Evolutionary conservation across 1,140 invertebrate species (phyloP), one percentile per base, ranked within the genome.

Genomic region (Subanguina moxae): DNA sequence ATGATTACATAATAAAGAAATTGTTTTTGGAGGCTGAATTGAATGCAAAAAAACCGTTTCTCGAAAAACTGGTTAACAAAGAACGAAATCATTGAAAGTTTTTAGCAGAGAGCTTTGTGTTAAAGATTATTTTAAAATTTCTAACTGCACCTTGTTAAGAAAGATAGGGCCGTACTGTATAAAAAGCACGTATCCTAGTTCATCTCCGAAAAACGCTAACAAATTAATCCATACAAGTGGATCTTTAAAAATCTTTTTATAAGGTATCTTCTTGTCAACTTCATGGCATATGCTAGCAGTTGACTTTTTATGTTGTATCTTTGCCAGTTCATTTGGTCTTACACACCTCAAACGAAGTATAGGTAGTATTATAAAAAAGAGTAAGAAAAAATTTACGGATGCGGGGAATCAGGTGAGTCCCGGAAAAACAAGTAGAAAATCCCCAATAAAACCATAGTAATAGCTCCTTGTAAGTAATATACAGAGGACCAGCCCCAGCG

Each of bases 161-260:
- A 80, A 78, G 19, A 68, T 78, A 32, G 77, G 77, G 13, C 77
- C 77, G 46, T 78, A 78, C 28, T 81, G 78, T 48, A 72, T 68
- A 46, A 78, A 78, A 25, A 78, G 71, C 9, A 75, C 57, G 43
- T 74, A 75, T 38, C 62, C 62, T 17, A 75, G 38, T 21, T 19
- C 28, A n/a, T 43, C 58, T 19, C 58, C 45, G 21, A 75, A 65
- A 38, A 27, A 42, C 17, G 64, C 64, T 19, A 75, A 23, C 21
- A 77, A 32, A 62, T 48, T 28, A 23, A 67, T 75, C 64, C 58
- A 61, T 19, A 61, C 58, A n/a, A 43, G 3, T n/a, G n/a, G 19
- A 61, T 61, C 58, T 28, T n/a, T 25, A 19, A 61, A 61, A 32
- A 61, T 61, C 28, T n/a, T 32, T 21, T 28, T 43, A 21, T 61